phyloP scores from a whole-genome alignment of 2,888 invertebrate species.

The Drosophila demipolita region DNA sequence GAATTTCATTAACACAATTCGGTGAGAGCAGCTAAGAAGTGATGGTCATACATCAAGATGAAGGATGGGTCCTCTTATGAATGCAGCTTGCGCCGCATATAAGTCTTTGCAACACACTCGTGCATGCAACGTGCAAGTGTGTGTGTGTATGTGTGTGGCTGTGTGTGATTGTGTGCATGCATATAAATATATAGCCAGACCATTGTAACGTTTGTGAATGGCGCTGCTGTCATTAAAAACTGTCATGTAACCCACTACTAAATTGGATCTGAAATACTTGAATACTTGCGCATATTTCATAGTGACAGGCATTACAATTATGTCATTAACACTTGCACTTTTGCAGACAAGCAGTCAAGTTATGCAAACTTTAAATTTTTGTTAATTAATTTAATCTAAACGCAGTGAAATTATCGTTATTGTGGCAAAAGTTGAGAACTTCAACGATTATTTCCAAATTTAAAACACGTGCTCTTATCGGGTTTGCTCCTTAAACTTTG shows the following conservation, averaged over 20 bases:
- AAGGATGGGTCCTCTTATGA: constrained; percentile 60
- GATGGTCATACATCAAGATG: constrained; percentile 77
- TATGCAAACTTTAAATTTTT: not conserved
- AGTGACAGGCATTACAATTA: constrained; percentile 36
- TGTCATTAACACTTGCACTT: constrained; percentile 40
- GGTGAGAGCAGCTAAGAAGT: constrained; percentile 55
- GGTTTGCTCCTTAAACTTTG: not conserved
- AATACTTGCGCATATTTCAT: constrained; percentile 68
- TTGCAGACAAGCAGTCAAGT: not conserved
- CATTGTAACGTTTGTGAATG: constrained; percentile 67
- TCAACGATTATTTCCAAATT: not conserved
- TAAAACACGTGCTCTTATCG: not conserved
- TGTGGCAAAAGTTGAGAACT: too few species aligned
- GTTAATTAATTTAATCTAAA: not conserved
- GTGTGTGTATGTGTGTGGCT: constrained; percentile 7
- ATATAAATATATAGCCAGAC: constrained; percentile 55
- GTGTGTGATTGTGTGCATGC: constrained; percentile 15
- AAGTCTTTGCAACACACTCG: constrained; percentile 29
- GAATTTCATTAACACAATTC: constrained; percentile 78
- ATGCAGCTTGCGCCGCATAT: constrained; percentile 29
- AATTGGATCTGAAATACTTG: constrained; percentile 62
- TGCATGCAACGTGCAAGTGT: not conserved
- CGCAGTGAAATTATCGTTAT: not conserved
- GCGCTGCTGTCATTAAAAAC: constrained; percentile 59
- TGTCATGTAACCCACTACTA: constrained; percentile 38